These are phyloP conservation scores for Reticulitermes lucifugus DNA, from an alignment of 2,888 invertebrate genomes.

Conservation along the genomic window DNA sequence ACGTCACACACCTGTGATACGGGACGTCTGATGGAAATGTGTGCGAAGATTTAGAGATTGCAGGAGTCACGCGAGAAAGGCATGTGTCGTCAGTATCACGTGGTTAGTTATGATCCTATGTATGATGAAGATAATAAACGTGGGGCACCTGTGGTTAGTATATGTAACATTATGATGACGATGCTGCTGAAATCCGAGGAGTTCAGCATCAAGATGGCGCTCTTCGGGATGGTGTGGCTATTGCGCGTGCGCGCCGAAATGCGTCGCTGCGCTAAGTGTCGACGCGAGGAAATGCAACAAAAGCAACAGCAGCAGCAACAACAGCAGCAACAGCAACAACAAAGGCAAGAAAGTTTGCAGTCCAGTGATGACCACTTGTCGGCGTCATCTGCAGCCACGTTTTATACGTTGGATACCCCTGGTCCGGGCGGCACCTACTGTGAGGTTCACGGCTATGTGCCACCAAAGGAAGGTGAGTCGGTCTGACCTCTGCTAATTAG, in stretches of 20 bases:
- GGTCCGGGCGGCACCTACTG: slow-evolving; percentile 67
- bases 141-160: neutral
- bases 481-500: neutral
- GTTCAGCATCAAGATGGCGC: slow-evolving; percentile 76
- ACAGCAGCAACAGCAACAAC: slow-evolving; percentile 46
- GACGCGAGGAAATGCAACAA: slow-evolving; percentile 66
- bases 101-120: neutral
- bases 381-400: slow-evolving; percentile 62
- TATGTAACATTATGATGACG: slow-evolving; percentile 33
- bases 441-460: slow-evolving; percentile 70
- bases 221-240: slow-evolving; percentile 88
- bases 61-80: slow-evolving; percentile 1
- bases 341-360: slow-evolving; percentile 49
- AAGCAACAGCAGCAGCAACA: slow-evolving; percentile 58
- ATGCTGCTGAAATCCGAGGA: slow-evolving; percentile 23
- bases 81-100: slow-evolving; percentile 27
- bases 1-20: neutral
- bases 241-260: slow-evolving; percentile 83
- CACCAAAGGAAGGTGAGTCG: slow-evolving; percentile 68
- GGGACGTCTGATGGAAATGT: neutral
- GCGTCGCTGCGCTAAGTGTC: slow-evolving; percentile 79
- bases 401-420: slow-evolving; percentile 68
- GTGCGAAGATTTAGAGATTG: neutral
- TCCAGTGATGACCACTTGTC: slow-evolving; percentile 47
- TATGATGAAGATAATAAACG: neutral